phyloP scores from a whole-genome alignment of 1,140 invertebrate genomes.

The Neodiprion pinetum region DNA sequence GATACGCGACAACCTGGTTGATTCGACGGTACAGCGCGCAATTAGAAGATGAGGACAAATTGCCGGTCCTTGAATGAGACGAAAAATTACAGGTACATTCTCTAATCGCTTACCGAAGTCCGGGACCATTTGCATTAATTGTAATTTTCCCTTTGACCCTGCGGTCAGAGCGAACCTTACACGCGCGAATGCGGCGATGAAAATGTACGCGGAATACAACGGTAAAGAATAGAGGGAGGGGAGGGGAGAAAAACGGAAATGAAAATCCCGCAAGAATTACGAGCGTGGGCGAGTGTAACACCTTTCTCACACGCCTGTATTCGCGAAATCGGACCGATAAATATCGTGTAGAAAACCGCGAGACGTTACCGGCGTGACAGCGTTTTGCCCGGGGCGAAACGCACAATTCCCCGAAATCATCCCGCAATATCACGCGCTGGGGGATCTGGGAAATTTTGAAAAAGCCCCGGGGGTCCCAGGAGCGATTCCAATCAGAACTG shows the following conservation, averaged over 20 bases:
- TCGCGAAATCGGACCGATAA: neutral
- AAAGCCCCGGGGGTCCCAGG: neutral
- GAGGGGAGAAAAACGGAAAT: too few relatives aligned
- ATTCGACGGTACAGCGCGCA: neutral
- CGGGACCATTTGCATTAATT: neutral
- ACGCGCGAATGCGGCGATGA: too few relatives aligned
- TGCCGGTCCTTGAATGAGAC: neutral
- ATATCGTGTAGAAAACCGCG: neutral
- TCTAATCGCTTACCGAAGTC: neutral
- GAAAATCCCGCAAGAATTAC: too few relatives aligned
- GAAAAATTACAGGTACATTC: neutral
- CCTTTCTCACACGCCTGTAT: too few relatives aligned
- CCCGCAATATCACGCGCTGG: neutral
- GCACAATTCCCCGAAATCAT: conserved; percentile 1
- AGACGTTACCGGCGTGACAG: neutral
- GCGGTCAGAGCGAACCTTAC: too few relatives aligned
- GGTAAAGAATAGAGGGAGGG: too few relatives aligned
- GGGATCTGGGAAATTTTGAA: neutral
- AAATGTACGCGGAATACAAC: too few relatives aligned
- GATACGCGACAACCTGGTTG: neutral
- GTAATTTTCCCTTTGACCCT: too few relatives aligned
- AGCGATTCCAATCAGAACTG: neutral
- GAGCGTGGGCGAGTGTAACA: too few relatives aligned
- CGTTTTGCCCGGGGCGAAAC: neutral
- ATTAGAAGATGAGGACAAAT: neutral